A percentile compares a stretch with the other conserved stretches of the same genome.
phyloP scores from a whole-genome alignment of 2,797 vertebrate genomes.

The Holocentrus rufus region DNA sequence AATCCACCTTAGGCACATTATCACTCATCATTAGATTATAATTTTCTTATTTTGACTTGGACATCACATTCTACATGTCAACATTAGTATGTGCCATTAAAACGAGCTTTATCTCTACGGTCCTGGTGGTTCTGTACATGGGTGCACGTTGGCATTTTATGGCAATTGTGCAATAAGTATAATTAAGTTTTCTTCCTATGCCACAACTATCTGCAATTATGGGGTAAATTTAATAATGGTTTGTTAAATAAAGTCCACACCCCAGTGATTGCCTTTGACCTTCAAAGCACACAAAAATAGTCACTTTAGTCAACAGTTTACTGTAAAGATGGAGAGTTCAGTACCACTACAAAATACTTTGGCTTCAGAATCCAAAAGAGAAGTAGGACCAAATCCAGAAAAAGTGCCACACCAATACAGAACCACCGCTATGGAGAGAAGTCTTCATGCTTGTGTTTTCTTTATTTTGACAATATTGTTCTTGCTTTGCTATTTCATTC shows the following conservation, averaged over 20 bases:
- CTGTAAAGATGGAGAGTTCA: not conserved
- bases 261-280: too few relatives aligned
- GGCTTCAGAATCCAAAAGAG: too few relatives aligned
- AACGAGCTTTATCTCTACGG: conserved; percentile 3
- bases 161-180: not conserved
- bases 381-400: too few relatives aligned
- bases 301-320: too few relatives aligned
- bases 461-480: too few relatives aligned
- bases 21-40: not conserved
- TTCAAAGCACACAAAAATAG: too few relatives aligned
- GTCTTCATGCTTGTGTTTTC: too few relatives aligned
- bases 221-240: conserved; percentile 15
- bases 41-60: not conserved
- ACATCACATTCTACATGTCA: not conserved
- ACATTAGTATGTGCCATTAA: not conserved
- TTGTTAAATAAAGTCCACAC: conserved; percentile 31
- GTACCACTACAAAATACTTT: not conserved
- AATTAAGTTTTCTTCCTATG: not conserved
- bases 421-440: too few relatives aligned
- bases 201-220: conserved; percentile 9
- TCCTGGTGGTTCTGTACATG: not conserved
- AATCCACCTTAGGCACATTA: not conserved
- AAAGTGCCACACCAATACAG: too few relatives aligned
- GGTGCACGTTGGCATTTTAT: not conserved
- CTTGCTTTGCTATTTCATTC: too few relatives aligned